Percentiles rank a stretch among this genome's conserved stretches.
These are phyloP conservation scores for Anniella stebbinsi DNA, from an alignment of 2,797 vertebrate species.

Conservation along the genomic window DNA sequence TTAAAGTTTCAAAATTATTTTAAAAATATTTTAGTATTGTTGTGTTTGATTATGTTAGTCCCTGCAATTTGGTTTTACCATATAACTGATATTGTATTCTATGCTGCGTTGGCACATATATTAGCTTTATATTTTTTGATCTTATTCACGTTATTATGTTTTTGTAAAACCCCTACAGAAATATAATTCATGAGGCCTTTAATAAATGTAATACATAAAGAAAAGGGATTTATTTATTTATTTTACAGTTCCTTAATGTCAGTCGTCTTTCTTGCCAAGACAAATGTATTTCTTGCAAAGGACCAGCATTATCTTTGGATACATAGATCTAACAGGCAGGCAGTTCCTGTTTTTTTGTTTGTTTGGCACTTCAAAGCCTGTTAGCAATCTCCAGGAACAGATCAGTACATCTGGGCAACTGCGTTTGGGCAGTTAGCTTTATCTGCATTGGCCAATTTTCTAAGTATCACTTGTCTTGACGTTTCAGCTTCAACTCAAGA, in stretches of 20 bases:
- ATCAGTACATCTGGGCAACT: not conserved
- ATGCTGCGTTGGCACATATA: too few species aligned
- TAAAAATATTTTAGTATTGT: too few species aligned
- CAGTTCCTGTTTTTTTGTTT: not conserved
- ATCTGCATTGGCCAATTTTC: not conserved
- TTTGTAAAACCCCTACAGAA: too few species aligned
- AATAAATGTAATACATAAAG: not conserved
- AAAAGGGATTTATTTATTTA: too few species aligned
- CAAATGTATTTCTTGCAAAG: not conserved
- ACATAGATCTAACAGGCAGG: not conserved
- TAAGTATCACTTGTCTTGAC: not conserved
- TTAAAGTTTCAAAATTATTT: too few species aligned
- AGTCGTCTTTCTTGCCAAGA: not conserved
- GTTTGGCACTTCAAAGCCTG: not conserved
- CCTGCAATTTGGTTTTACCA: too few species aligned
- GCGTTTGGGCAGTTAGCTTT: constrained; percentile 37
- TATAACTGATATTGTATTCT: too few species aligned
- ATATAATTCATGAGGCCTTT: too few species aligned
- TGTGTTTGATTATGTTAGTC: too few species aligned
- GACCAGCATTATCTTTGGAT: constrained; percentile 11
- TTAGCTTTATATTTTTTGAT: too few species aligned
- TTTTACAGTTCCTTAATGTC: not conserved
- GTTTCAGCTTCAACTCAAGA: not conserved
- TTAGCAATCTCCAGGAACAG: constrained; percentile 35
- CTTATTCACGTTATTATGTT: too few species aligned